A percentile compares a stretch with the other conserved stretches of the same genome.
These are phyloP conservation scores for Crypturellus undulatus DNA, from an alignment of 2,113 vertebrate genomes.

Conservation along the genomic window DNA sequence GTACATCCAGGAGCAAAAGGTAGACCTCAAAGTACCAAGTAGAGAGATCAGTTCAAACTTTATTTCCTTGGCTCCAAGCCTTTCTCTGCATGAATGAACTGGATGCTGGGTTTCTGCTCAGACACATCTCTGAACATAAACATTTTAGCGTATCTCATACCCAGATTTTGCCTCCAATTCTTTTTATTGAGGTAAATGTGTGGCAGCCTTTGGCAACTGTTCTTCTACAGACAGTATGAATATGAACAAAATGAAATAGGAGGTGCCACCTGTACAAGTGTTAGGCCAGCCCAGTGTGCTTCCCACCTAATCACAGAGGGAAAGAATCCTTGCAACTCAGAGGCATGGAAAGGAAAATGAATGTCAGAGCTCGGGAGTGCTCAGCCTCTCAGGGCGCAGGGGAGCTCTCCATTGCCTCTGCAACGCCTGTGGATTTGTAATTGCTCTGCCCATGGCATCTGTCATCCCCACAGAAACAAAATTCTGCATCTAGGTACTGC, in stretches of 20 bases:
- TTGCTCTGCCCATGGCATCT: neutral
- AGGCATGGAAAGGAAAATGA: neutral
- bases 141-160: neutral
- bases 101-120: neutral
- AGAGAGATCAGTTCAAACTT: too few species aligned
- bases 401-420: neutral
- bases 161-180: neutral
- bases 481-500: neutral
- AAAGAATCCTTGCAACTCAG: conserved; percentile 6
- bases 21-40: neutral
- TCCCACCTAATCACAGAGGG: neutral
- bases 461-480: neutral
- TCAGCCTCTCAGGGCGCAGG: neutral
- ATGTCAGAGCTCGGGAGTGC: neutral
- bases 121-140: neutral
- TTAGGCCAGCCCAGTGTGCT: neutral
- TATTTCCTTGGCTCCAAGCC: neutral
- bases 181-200: neutral
- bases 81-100: neutral
- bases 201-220: neutral
- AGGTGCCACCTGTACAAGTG: neutral
- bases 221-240: neutral
- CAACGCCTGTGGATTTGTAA: neutral
- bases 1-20: neutral
- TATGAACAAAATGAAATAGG: neutral